Evolutionary conservation across 2,113 vertebrate species (phyloP), one percentile per base, ranked within the genome.

Genomic region (Silurus asotus): DNA sequence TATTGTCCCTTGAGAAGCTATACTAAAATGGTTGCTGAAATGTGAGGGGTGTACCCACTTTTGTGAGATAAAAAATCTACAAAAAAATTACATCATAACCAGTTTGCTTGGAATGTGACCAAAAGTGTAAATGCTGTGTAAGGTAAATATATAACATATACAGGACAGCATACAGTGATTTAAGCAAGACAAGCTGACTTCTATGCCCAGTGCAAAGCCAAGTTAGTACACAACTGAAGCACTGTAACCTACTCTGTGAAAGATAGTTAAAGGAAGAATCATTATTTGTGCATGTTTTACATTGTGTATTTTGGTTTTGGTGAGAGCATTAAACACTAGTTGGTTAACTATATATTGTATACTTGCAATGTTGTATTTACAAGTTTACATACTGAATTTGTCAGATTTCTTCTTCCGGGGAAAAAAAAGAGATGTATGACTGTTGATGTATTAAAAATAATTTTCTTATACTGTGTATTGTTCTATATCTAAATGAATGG

Each of bases 391-490:
- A 25, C 49, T 72, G 62, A 55, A 25, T 84, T 59, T 51, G n/a
- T 84, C 25, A 80, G 25, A 80, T 67, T 17, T 37, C 8, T 67
- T 69, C 55, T 64, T 75, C 69, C 13, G 49, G 8, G 14, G 14
- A 76, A 61, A 74, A 82, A 78, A 37, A 37, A 37, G 37, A 37
- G 37, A 37, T 13, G 13, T 82, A 56, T 84, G 45, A 78, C 37
- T 69, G 55, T 67, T 82, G 82, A 59, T 90, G 84, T 88, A 88
- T 83, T 48, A 75, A 88, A 72, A 86, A 69, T 83, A 76, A 81
- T 84, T 87, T 75, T 25, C n/a, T 72, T 89, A 62, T 90, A 67
- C 86, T 83, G 62, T 88, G 87, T 69, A 86, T 74, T 90, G 91
- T 88, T 88, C 28, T 86, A 74, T 88, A 88, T 25, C 49, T 45